A percentile compares a stretch with the other conserved stretches of the same genome.
phyloP scores from a whole-genome alignment of 1,140 invertebrate species.

The Drosophila seguyi region DNA sequence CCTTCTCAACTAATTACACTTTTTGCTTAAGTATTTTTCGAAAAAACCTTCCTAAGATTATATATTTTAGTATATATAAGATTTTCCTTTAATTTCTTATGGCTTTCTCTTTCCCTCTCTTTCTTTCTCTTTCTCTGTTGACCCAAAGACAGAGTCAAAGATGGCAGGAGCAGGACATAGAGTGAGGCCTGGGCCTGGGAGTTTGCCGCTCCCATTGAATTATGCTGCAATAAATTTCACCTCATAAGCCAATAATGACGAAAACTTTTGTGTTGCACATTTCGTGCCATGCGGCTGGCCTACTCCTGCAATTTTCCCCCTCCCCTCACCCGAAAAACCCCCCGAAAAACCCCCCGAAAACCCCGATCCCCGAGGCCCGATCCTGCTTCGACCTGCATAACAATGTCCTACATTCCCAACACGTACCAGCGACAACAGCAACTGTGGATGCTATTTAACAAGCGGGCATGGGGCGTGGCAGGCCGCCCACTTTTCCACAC shows the following conservation, averaged over 20 bases:
- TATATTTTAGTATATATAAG: neutral
- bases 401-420: constrained; percentile 79
- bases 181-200: neutral
- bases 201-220: constrained; percentile 55
- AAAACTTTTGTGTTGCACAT: constrained; percentile 82
- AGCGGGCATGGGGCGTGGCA: constrained; percentile 36
- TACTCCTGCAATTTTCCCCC: constrained; percentile 26
- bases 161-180: neutral
- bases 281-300: constrained; percentile 57
- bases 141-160: constrained; percentile 7
- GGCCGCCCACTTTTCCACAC: neutral
- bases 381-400: constrained; percentile 65
- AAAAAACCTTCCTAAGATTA: neutral
- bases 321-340: neutral
- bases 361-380: neutral
- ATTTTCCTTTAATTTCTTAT: neutral
- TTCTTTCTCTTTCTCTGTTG: neutral
- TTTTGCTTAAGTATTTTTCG: neutral
- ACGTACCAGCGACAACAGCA: constrained; percentile 66
- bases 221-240: constrained; percentile 82
- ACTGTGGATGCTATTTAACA: constrained; percentile 70
- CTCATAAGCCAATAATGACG: constrained; percentile 82
- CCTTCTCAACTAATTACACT: neutral
- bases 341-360: neutral
- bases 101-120: constrained; percentile 2